Evolutionary conservation across 2,113 vertebrate species (phyloP), one percentile per base, ranked within the genome.

Genomic region (Himantopus leucocephalus): DNA sequence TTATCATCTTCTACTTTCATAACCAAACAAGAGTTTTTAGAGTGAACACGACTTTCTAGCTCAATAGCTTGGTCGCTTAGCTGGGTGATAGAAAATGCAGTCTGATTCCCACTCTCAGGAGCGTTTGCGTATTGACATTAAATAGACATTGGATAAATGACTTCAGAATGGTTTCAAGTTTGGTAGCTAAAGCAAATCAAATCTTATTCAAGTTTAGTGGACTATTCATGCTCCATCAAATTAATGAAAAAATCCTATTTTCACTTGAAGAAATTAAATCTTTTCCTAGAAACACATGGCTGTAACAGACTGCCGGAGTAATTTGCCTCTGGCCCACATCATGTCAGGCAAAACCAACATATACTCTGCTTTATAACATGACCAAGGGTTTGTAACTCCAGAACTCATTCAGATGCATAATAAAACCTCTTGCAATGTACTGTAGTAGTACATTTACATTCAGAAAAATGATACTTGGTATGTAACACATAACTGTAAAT

Each of bases 121-220:
- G 20, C 0, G 0, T 75, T 96, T 83, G 12, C 1, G 0, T 47
- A 26, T 27, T 85, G 66, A 63, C 17, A 32, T 86, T 72, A 94
- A 84, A 63, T 4, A 53, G 50, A 50, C 32, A 32, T 59, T 63
- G 27, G 24, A 75, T 58, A 75, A 82, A 81, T 62, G 1, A 39
- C 14, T 45, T 62, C 81, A 58, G 50, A 71, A 53, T 50, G 6
- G 5, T 56, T 78, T 93, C 64, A 55, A 48, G 39, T 85, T 78
- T 64, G 4, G 10, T 48, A 73, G 24, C 27, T 48, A 92, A 93
- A 92, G 39, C 12, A 90, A 85, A 82, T 9, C 2, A 94, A 93
- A 73, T 60, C 18, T 66, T 76, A 39, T 60, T 92, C 34, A 48
- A 58, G 19, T 79, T 92, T 37, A 76, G 24, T 50, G 35, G 18